Percentiles rank a stretch among this genome's conserved stretches.
phyloP scores from a whole-genome alignment of 2,888 invertebrate species.

The Lucinisca nassula region DNA sequence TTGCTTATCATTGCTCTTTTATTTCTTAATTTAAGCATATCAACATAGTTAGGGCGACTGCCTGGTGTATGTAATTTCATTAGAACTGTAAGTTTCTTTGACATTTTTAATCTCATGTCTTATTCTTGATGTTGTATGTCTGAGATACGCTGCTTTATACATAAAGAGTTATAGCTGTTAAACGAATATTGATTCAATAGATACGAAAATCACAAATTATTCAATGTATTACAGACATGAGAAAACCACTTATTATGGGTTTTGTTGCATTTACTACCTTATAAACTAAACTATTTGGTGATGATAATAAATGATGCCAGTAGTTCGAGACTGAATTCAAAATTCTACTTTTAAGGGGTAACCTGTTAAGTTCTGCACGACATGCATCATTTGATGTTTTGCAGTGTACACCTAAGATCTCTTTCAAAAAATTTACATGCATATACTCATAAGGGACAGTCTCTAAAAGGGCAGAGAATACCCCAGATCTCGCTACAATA shows the following conservation, averaged over 20 bases:
- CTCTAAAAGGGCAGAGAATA: background rate
- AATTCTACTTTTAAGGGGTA: constrained; percentile 27
- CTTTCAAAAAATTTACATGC: constrained; percentile 44
- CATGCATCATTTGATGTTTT: constrained; percentile 39
- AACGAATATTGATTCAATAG: background rate
- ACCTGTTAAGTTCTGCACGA: constrained; percentile 30
- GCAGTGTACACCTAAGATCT: constrained; percentile 47
- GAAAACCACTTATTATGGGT: background rate
- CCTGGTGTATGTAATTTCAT: background rate
- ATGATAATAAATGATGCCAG: background rate
- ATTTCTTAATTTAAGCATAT: background rate
- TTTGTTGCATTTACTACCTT: background rate
- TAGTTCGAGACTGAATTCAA: background rate
- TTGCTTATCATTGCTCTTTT: background rate
- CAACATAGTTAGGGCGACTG: background rate
- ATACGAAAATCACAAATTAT: background rate
- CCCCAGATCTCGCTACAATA: constrained; percentile 26
- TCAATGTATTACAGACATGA: background rate
- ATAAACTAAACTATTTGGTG: background rate
- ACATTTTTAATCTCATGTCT: background rate
- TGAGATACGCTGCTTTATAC: background rate
- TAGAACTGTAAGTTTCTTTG: too few species aligned
- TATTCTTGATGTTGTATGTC: background rate
- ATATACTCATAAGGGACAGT: constrained; percentile 23
- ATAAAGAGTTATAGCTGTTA: background rate